These are phyloP conservation scores for Chiloscyllium punctatum DNA, from an alignment of 2,797 vertebrate genomes.

Conservation along the genomic window DNA sequence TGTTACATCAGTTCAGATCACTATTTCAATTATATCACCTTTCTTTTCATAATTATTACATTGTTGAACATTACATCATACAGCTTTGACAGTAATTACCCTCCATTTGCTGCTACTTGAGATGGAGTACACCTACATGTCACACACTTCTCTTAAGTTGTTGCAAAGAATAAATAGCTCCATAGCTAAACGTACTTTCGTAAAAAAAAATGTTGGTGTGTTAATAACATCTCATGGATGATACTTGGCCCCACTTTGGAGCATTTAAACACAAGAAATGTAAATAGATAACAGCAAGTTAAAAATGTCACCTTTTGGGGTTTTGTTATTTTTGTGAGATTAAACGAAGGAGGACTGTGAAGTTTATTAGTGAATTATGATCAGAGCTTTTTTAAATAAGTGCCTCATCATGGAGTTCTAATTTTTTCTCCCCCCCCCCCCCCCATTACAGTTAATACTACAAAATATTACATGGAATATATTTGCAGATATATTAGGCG, in stretches of 20 bases:
- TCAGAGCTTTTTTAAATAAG: background rate
- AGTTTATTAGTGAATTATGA: background rate
- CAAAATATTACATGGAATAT: too few relatives aligned
- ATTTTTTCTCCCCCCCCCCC: background rate
- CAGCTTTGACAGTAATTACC: conserved; percentile 27
- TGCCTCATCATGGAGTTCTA: background rate
- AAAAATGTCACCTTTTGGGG: background rate
- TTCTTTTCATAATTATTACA: background rate
- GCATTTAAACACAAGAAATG: background rate
- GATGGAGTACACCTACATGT: background rate
- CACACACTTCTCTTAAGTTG: background rate
- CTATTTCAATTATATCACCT: background rate
- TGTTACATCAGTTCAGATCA: background rate
- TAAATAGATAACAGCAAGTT: background rate
- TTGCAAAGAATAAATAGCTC: background rate
- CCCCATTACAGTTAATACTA: too few relatives aligned
- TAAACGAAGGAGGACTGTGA: background rate
- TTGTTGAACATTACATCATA: background rate
- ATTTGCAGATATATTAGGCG: too few relatives aligned
- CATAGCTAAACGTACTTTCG: background rate
- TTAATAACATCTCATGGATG: background rate
- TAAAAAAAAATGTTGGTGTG: background rate
- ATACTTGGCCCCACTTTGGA: background rate
- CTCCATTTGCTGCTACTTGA: background rate
- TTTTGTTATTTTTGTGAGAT: background rate